Percentiles rank a stretch among this genome's conserved stretches.
Conservation (phyloP, 2,113 vertebrate genomes). For the Lonchura striata region DNA sequence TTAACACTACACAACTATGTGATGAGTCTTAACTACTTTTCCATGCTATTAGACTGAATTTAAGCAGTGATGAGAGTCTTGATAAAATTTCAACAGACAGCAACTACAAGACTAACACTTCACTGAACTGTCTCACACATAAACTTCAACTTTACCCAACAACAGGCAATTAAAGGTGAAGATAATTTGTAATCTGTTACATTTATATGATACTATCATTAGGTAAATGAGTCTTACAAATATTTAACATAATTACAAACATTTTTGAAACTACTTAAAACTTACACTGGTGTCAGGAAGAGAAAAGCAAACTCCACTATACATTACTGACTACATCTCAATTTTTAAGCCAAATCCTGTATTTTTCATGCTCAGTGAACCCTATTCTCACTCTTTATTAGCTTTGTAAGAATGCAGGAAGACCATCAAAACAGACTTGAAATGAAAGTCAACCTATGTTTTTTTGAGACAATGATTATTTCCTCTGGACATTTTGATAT, state of each 20-base stretch:
- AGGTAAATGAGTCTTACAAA: not conserved
- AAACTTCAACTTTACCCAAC: not conserved
- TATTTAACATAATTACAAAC: not conserved
- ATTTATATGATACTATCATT: not conserved
- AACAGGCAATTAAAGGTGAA: not conserved
- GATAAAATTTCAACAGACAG: not conserved
- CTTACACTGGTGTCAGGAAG: not conserved
- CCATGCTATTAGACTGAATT: not conserved
- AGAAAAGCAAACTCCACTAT: not conserved
- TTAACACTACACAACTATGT: not conserved
- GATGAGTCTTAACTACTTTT: not conserved
- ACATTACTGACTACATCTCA: accelerated
- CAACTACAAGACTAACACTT: not conserved
- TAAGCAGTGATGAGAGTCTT: not conserved
- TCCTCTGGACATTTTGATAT: not conserved
- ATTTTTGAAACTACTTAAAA: not conserved
- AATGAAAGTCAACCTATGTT: not conserved
- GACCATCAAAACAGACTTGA: not conserved
- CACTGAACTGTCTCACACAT: not conserved
- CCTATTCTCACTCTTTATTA: not conserved
- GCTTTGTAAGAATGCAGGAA: not conserved
- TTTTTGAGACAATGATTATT: not conserved
- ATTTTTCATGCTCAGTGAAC: not conserved
- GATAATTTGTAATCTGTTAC: not conserved
- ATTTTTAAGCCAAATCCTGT: not conserved